These are phyloP conservation scores for Notolepis coatsorum DNA, from an alignment of 2,797 vertebrate species.

Conservation along the genomic window DNA sequence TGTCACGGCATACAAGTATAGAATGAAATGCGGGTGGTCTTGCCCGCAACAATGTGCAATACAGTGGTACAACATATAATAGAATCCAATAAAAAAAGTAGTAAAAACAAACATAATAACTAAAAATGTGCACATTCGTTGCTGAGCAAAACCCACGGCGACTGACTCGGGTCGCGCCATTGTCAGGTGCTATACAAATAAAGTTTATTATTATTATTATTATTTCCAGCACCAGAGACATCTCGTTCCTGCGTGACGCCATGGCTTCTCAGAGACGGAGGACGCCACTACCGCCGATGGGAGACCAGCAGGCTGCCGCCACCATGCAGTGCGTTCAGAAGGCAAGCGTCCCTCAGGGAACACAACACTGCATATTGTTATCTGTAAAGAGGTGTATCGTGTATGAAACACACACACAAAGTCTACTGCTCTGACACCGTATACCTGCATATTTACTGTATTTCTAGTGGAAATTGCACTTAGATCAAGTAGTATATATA, in stretches of 20 bases:
- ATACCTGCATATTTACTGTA: not conserved
- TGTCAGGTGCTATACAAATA: no score
- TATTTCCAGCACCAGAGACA: conserved; percentile 88
- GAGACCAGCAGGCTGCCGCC: no score
- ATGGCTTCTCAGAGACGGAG: conserved; percentile 59
- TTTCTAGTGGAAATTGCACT: no score
- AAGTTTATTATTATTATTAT: no score
- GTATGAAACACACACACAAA: not conserved
- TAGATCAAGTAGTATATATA: no score
- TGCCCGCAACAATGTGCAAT: not conserved
- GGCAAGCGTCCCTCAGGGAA: conserved; percentile 41
- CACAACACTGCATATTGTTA: not conserved
- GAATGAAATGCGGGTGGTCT: no score
- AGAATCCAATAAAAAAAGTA: no score
- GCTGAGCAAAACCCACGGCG: no score
- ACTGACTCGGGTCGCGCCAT: no score
- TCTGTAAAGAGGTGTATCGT: not conserved
- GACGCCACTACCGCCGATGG: conserved; percentile 57
- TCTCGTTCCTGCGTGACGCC: conserved; percentile 88
- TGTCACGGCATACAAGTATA: no score
- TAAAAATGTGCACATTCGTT: not conserved
- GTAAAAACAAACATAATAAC: no score
- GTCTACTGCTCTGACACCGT: not conserved
- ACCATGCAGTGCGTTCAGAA: conserved; percentile 35
- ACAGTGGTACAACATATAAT: not conserved